Evolutionary conservation across 2,113 vertebrate genomes (phyloP).

Genomic region (Actenoides hombroni): DNA sequence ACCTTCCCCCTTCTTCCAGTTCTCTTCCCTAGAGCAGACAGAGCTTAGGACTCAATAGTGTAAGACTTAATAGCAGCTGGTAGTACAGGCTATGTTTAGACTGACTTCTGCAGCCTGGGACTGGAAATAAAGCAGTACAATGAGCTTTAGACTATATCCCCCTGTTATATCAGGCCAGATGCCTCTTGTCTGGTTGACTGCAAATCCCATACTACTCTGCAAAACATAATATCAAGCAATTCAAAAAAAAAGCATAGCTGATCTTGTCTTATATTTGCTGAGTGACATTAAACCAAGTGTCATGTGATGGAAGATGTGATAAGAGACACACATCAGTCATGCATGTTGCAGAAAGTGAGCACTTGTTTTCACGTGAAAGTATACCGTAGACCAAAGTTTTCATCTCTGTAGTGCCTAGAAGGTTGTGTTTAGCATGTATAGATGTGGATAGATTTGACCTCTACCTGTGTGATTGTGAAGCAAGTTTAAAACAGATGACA

Average conservation of each 20-base stretch:
- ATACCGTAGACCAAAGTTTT: neutral
- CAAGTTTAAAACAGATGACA: neutral
- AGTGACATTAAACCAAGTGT: neutral
- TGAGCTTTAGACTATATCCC: neutral
- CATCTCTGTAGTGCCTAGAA: neutral
- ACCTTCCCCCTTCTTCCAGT: neutral
- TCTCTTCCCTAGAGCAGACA: neutral
- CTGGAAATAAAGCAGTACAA: neutral
- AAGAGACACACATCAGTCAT: neutral
- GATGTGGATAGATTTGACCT: neutral
- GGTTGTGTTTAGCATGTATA: neutral
- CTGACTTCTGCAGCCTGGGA: neutral
- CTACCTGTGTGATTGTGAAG: neutral
- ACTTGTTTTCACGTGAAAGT: neutral
- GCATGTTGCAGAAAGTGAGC: neutral
- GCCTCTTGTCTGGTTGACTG: neutral
- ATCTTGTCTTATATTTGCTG: neutral
- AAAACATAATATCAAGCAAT: accelerated
- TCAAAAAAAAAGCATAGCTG: neutral
- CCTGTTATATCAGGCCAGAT: neutral
- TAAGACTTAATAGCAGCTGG: neutral
- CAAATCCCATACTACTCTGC: neutral
- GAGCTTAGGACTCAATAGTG: neutral
- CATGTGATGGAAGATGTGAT: neutral
- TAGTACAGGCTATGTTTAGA: neutral